Evolutionary conservation across 2,797 vertebrate species (phyloP).

Genomic region (Benthosema pterotum): DNA sequence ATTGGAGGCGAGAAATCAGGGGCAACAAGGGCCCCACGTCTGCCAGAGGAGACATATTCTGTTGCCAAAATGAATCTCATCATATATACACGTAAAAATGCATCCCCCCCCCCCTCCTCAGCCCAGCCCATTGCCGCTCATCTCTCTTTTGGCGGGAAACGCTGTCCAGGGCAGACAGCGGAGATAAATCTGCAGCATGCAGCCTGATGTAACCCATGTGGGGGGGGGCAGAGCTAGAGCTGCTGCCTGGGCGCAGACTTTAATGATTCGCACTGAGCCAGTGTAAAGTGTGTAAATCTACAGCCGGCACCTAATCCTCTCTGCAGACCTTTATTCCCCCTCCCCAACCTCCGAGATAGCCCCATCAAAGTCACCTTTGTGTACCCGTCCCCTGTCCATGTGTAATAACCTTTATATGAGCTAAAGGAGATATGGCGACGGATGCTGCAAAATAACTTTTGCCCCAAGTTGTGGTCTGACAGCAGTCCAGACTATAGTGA

Average conservation of each 20-base stretch:
- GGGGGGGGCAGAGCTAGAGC: constrained; percentile 72
- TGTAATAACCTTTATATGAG: constrained; percentile 33
- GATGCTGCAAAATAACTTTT: background rate
- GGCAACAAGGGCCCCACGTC: constrained; percentile 42
- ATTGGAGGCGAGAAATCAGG: constrained; percentile 31
- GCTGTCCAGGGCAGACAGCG: constrained; percentile 71
- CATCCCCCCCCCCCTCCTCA: too few relatives aligned
- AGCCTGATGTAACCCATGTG: constrained; percentile 69
- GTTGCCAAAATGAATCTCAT: constrained; percentile 77
- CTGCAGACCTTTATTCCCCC: constrained; percentile 51
- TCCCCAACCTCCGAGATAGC: constrained; percentile 55
- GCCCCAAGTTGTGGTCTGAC: constrained; percentile 4
- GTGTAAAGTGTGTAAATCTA: constrained; percentile 74
- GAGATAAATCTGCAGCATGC: constrained; percentile 77
- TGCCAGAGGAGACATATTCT: constrained; percentile 63
- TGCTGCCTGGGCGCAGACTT: constrained; percentile 70
- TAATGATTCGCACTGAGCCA: constrained; percentile 79
- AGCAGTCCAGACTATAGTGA: background rate
- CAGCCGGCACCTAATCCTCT: constrained; percentile 70
- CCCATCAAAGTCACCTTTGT: constrained; percentile 69
- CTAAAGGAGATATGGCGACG: constrained; percentile 6
- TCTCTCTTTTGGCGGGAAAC: constrained; percentile 74
- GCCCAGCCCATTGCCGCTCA: constrained; percentile 54
- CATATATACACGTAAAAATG: constrained; percentile 71
- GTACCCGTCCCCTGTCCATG: constrained; percentile 53